Evolutionary conservation across 92 coral and sea anemone genomes (phyloP).

Genomic region (Bergia sp.): DNA sequence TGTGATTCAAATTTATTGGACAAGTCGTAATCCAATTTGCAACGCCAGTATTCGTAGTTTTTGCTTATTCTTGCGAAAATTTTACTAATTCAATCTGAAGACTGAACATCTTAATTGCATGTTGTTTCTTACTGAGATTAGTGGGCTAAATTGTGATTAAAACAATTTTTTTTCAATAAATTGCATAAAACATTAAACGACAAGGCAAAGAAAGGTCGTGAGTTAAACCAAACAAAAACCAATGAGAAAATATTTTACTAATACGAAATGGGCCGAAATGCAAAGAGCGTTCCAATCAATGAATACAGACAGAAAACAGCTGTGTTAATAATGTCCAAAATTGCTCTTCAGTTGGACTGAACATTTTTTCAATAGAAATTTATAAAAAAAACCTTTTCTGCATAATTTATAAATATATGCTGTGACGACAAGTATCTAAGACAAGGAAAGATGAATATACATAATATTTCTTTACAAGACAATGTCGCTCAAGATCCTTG

Average conservation of each 20-base stretch:
- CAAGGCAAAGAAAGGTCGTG: background rate
- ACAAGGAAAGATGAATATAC: background rate
- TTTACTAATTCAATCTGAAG: too few relatives aligned
- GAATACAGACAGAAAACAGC: slow-evolving; percentile 1
- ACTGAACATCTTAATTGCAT: too few relatives aligned
- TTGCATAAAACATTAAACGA: background rate
- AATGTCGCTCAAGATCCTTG: background rate
- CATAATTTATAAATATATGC: background rate
- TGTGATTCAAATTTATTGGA: too few relatives aligned
- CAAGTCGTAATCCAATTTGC: too few relatives aligned
- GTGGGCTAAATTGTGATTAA: too few relatives aligned
- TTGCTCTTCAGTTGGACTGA: background rate
- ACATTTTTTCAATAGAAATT: background rate
- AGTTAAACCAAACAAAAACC: background rate
- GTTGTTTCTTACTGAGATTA: too few relatives aligned
- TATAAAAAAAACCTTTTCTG: background rate
- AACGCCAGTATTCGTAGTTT: too few relatives aligned
- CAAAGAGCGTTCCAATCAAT: background rate
- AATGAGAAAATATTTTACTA: background rate
- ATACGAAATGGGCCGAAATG: background rate
- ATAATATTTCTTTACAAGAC: background rate
- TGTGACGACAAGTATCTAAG: background rate
- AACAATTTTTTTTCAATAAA: background rate
- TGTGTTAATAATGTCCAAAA: background rate
- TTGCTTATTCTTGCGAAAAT: too few relatives aligned